These are phyloP conservation scores for Cydia strobilella DNA, from an alignment of 1,140 invertebrate genomes.

Conservation along the genomic window DNA sequence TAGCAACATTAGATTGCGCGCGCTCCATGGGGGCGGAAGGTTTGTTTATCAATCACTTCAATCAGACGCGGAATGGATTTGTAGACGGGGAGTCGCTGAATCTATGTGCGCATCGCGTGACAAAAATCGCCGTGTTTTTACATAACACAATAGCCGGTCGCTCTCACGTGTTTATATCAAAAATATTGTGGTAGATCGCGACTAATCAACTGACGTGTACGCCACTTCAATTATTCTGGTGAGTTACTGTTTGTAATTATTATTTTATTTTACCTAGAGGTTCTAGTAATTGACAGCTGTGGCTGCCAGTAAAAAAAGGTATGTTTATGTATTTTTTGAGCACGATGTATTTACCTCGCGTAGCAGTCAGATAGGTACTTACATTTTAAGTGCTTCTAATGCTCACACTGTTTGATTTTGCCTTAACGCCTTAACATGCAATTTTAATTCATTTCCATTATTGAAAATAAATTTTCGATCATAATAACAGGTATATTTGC, in stretches of 20 bases:
- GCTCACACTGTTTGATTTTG: too few species aligned
- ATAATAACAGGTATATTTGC: too few species aligned
- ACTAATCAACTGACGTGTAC: neutral
- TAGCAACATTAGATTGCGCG: conserved; percentile 66
- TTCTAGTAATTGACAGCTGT: neutral
- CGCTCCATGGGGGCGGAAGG: conserved; percentile 65
- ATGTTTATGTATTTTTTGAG: neutral
- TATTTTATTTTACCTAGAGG: conserved; percentile 7
- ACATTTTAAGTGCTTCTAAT: too few species aligned
- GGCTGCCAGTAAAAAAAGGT: neutral
- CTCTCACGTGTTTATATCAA: conserved; percentile 23
- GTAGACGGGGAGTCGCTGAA: conserved; percentile 10
- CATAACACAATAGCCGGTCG: conserved; percentile 13
- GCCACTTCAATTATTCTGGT: neutral
- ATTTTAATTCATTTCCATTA: too few species aligned
- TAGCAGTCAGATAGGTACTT: too few species aligned
- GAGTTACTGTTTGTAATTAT: conserved; percentile 7
- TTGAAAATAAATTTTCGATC: too few species aligned
- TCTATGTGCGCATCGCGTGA: conserved; percentile 16
- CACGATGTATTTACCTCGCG: too few species aligned
- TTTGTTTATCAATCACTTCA: conserved; percentile 79
- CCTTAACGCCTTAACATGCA: too few species aligned
- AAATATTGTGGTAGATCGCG: conserved; percentile 23
- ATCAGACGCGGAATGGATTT: conserved; percentile 50
- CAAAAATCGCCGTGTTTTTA: conserved; percentile 23